These are phyloP conservation scores for Pelobates fuscus DNA, from an alignment of 2,113 vertebrate species.

Conservation along the genomic window DNA sequence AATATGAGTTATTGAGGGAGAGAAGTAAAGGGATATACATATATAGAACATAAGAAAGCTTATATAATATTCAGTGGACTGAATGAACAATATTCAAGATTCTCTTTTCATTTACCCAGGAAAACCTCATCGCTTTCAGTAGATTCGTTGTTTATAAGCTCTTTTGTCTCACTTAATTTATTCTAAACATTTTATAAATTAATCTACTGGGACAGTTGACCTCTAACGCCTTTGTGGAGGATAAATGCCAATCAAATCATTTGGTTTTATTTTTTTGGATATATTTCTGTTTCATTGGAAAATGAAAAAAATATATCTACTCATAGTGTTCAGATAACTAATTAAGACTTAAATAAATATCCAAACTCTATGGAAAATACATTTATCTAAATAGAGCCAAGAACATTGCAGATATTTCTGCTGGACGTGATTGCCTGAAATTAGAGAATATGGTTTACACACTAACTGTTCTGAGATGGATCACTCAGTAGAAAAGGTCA, in stretches of 20 bases:
- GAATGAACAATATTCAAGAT: conserved; percentile 13
- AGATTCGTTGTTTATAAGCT: conserved; percentile 13
- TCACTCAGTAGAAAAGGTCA: no score
- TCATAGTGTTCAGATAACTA: conserved; percentile 32
- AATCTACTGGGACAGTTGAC: conserved; percentile 8
- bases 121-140: conserved; percentile 23
- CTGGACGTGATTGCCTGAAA: conserved; percentile 36
- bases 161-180: background rate
- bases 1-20: no score
- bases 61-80: no score
- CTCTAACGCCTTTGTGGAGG: background rate
- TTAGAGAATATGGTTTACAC: conserved; percentile 23
- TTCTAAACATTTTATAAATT: conserved; percentile 6
- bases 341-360: conserved; percentile 43
- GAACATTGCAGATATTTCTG: conserved; percentile 32
- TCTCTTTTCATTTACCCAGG: background rate
- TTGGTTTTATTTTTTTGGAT: conserved; percentile 15
- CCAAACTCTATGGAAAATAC: conserved; percentile 26
- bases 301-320: no score
- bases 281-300: conserved; percentile 45
- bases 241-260: conserved; percentile 7
- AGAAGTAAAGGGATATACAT: no score
- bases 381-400: conserved; percentile 32
- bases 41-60: no score
- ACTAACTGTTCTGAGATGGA: no score